phyloP scores from a whole-genome alignment of 2,797 vertebrate genomes.

The Micrastur ruficollis region DNA sequence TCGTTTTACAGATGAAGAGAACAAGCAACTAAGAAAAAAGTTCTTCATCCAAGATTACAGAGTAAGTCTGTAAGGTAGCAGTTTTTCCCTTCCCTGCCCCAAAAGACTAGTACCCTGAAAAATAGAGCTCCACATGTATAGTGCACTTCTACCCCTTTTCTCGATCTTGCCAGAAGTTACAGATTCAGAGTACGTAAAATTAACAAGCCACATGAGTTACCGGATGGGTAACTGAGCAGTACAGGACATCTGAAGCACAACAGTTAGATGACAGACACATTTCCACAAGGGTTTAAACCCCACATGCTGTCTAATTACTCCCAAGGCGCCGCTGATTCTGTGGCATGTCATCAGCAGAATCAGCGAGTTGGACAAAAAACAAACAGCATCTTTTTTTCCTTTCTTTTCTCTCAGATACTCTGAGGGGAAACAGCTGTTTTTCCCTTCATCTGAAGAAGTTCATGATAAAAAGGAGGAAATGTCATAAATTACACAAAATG shows the following conservation, averaged over 20 bases:
- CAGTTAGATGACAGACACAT: slow-evolving; percentile 59
- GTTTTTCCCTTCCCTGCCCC: neutral
- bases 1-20: neutral
- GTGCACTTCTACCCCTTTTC: neutral
- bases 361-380: slow-evolving; percentile 61
- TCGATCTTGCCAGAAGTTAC: neutral
- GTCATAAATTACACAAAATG: slow-evolving; percentile 79
- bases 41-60: neutral
- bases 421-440: slow-evolving; percentile 74
- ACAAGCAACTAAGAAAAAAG: neutral
- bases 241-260: slow-evolving; percentile 65
- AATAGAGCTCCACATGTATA: neutral
- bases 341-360: slow-evolving; percentile 65
- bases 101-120: neutral
- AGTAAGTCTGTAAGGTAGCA: neutral
- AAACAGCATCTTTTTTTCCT: slow-evolving; percentile 65
- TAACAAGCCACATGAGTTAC: slow-evolving; percentile 36
- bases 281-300: slow-evolving; percentile 59
- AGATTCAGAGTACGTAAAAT: neutral
- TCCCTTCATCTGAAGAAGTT: slow-evolving; percentile 74
- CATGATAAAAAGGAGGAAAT: slow-evolving; percentile 75
- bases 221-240: slow-evolving; percentile 51
- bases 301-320: slow-evolving; percentile 48
- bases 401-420: slow-evolving; percentile 66
- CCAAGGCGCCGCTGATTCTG: slow-evolving; percentile 57